phyloP scores from a whole-genome alignment of 2,888 invertebrate species.

The Caprella mutica region DNA sequence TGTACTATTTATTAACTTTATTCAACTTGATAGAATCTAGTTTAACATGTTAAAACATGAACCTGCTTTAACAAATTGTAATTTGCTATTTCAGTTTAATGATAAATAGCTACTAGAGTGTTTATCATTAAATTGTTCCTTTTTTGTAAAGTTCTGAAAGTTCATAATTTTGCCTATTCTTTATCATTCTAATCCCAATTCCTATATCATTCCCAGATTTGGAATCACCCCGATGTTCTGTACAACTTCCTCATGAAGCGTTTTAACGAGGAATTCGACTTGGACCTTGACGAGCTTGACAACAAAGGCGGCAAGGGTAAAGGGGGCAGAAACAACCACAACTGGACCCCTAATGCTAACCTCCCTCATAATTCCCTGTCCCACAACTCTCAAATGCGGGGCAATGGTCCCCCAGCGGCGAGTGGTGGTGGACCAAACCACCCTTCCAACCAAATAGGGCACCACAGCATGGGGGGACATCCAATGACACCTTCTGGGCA shows the following conservation, averaged over 20 bases:
- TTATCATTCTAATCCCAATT: background rate
- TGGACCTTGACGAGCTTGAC: constrained; percentile 67
- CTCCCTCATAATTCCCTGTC: no score
- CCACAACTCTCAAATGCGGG: no score
- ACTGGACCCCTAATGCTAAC: constrained; percentile 3
- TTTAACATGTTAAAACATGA: no score
- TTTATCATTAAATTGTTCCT: no score
- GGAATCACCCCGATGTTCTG: constrained; percentile 88
- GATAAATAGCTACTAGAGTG: no score
- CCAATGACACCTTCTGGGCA: constrained; percentile 28
- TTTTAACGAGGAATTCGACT: constrained; percentile 58
- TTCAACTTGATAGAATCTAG: no score
- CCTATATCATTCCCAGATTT: constrained; percentile 50
- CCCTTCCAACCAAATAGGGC: no score
- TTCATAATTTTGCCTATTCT: constrained; percentile 4
- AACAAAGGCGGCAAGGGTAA: constrained; percentile 38
- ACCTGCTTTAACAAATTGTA: no score
- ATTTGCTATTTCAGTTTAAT: no score
- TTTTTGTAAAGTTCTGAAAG: no score
- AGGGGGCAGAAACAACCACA: background rate
- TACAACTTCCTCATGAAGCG: constrained; percentile 76
- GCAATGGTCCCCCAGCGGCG: background rate
- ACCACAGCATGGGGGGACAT: constrained; percentile 10
- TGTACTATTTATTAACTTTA: no score
- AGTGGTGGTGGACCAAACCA: background rate